These are phyloP conservation scores for Cryptotis parvus DNA, from an alignment of 2,113 vertebrate species.

Conservation along the genomic window DNA sequence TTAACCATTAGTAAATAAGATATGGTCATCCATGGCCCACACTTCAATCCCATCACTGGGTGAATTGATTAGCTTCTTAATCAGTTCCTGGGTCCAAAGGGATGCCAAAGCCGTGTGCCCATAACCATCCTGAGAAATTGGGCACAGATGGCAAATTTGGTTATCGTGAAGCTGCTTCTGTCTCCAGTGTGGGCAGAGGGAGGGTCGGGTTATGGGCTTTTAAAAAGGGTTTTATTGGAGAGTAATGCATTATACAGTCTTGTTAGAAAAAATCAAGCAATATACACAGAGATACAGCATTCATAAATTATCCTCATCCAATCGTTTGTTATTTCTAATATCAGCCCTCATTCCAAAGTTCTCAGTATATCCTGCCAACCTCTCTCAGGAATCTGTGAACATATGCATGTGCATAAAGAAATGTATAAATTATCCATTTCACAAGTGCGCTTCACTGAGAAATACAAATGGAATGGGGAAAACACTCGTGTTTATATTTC, in stretches of 20 bases:
- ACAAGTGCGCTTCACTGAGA: background rate
- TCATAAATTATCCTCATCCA: too few relatives aligned
- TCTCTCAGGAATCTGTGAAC: background rate
- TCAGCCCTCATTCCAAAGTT: background rate
- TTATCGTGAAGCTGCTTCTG: background rate
- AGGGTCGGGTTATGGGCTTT: background rate
- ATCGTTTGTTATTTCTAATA: background rate
- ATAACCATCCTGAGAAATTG: background rate
- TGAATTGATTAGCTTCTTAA: background rate
- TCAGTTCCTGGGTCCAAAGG: background rate
- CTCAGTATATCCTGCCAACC: background rate
- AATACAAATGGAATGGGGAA: slow-evolving; percentile 3
- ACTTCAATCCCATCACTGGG: background rate
- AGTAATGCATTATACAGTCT: background rate
- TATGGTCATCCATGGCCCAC: background rate
- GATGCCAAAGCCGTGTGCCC: background rate
- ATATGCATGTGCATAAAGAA: background rate
- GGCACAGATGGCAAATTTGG: background rate
- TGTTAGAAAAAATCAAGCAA: slow-evolving; percentile 3
- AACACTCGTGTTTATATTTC: background rate
- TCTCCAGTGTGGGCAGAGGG: background rate
- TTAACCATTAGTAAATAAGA: background rate
- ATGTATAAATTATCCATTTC: background rate
- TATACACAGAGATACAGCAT: background rate
- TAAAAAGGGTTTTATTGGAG: background rate